Evolutionary conservation across 2,888 invertebrate genomes (phyloP), one percentile per base, ranked within the genome.

Genomic region (Apocheima hispidaria): DNA sequence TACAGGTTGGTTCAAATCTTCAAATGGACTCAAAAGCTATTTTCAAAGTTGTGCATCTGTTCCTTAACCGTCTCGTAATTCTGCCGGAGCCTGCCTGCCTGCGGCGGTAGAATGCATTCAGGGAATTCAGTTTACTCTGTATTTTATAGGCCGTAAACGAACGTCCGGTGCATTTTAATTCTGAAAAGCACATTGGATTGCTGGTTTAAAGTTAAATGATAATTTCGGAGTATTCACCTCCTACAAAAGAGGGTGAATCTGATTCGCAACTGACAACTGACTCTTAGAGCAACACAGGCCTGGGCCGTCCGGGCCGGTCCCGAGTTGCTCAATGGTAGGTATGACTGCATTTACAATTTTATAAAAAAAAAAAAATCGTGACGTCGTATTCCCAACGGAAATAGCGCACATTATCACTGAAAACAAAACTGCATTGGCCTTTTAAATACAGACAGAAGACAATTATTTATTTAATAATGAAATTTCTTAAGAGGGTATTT

Each of bases 111-210:
- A 52, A 53, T 43, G 41, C 26, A 49, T 53, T 60, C 23, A 48
- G 36, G 36, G 48, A 35, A 53, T 41, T 35, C 33, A 26, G 18
- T 52, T 20, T 33, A 28, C 28, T 35, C 21, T 50, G 48, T 43
- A 49, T 41, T 46, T 18, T 48, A 36, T 38, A 36, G 51, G n/a
- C 33, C 23, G 35, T 46, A 46, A 66, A 50, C 16, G 18, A 44
- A 60, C 48, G 30, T 26, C 35, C 49, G 48, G 26, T 26, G 60
- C 41, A 57, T 53, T 62, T 20, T 48, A 41, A 55, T 43, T 49
- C n/a, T 26, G 23, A 53, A 60, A 60, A 35, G 33, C 46, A 50
- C 33, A 33, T 20, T 2, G 33, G 18, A 35, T 16, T 35, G 35
- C 33, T 38, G 16, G 10, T 43, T 33, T 23, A 33, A 33, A 21